Base-by-base conservation (phyloP, 2,888 invertebrate species). In the Carcina quercana region DNA sequence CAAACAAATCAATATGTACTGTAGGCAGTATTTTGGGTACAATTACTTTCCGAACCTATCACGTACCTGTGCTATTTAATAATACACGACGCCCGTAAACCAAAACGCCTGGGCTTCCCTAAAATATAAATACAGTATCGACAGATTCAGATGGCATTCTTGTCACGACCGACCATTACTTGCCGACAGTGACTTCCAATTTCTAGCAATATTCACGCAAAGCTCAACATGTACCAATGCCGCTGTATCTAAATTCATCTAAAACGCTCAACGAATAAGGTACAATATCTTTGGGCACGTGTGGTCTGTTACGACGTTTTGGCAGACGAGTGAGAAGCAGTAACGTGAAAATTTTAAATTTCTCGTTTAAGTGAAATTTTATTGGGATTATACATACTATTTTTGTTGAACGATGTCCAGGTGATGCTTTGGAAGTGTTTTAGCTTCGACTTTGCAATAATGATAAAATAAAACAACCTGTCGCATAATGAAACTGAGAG, bases 171-270 rank as follows among this genome's bases (percentile, higher is more conserved):
- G 48, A 25, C 76, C 76, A 75, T 82, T 82, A 80, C 80, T 83
- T 70, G 73, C 71, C 79, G 68, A 76, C 80, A 80, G 71, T 80
- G 79, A 82, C 80, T 82, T 80, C 79, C 78, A 82, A 80, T 82
- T 76, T 73, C 69, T 65, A 24, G 12, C 24, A 24, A 10, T 8
- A n/a, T n/a, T 24, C 11, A 11, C 24, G 11, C 6, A 24, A 24
- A 11, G 10, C n/a, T 24, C n/a, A 11, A 12, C 11, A 20, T 10
- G 6, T n/a, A 63, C 59, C 58, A 51, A 53, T 52, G 36, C 33
- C 33, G 34, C 45, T 43, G 42, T 50, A 44, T 50, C 47, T 47
- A 59, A 54, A 50, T 47, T 50, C 48, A 49, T 50, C 41, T 22
- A 7, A 13, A n/a, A 20, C 10, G 3, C 2, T 7, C 47, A 48